Base-by-base conservation (phyloP, 1,140 invertebrate species). In the Drosophila arizonae region DNA sequence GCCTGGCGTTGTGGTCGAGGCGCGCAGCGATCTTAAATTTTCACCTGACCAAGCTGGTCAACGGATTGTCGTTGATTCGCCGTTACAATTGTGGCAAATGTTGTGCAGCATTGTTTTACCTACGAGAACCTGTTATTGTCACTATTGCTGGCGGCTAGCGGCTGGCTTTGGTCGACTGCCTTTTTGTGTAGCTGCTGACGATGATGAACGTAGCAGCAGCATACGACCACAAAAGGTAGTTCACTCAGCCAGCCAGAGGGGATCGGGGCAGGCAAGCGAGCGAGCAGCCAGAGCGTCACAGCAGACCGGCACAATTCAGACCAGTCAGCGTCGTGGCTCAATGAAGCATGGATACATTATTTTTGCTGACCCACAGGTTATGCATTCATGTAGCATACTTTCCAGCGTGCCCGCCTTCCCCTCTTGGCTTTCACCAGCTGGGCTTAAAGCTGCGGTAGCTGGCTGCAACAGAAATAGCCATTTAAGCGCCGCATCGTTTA, bases 341-440 rank as follows among this genome's bases (percentile, higher is more conserved):
- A 73, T 77, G 76, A 75, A 77, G 61, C 72, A 69, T 73, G 71
- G 65, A 61, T 73, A 68, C 71, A 69, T 70, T 75, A 74, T 74
- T 74, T 60, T 64, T 73, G 72, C 50, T 77, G 65, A 60, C 65
- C 60, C 72, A 60, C 46, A 64, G 76, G 66, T 77, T 71, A 77
- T 77, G 72, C 72, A 77, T 77, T 77, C 76, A 75, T 77, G 66
- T 77, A 75, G 76, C 76, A 77, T 77, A 77, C 76, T 77, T 77
- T 75, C 33, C 66, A 57, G 56, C 45, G 55, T 11, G 41, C 41
- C 26, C 13, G 10, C 45, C 8, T 28, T 17, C 24, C 46, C 17
- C 24, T 4, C 17, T 1, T 26, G 39, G 52, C 68, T 52, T 65
- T 52, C 61, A 65, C 46, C 54, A 43, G 39, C 55, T 60, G 56